Evolutionary conservation across 2,113 vertebrate genomes (phyloP).

Genomic region (Acanthisitta chloris): DNA sequence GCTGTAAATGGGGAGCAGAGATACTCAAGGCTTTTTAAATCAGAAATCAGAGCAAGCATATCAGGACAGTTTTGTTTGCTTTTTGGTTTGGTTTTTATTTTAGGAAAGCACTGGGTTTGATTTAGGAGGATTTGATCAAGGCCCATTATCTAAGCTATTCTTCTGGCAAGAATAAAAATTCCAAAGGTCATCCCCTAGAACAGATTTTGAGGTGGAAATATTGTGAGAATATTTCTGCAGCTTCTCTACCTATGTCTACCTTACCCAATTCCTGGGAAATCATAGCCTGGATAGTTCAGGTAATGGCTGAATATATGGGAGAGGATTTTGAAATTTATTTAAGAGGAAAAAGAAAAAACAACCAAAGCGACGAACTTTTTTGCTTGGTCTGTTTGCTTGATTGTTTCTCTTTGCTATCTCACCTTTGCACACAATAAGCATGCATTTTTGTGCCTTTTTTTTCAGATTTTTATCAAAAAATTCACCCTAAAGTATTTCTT

Average conservation of each 20-base stretch:
- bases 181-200: neutral
- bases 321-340: neutral
- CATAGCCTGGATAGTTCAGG: neutral
- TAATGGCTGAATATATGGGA: neutral
- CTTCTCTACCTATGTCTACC: neutral
- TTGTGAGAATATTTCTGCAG: neutral
- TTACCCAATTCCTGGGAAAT: neutral
- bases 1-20: neutral
- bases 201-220: neutral
- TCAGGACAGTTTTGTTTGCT: neutral
- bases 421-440: neutral
- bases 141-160: neutral
- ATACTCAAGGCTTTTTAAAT: neutral
- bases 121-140: neutral
- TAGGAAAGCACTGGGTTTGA: neutral
- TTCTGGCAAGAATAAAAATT: neutral
- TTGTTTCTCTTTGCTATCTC: neutral
- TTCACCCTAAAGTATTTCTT: neutral
- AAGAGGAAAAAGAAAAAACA: neutral
- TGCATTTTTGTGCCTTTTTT: neutral
- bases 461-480: neutral
- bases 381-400: neutral
- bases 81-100: slow-evolving; percentile 10
- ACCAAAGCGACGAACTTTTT: neutral
- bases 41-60: slow-evolving; percentile 25